Base-by-base conservation (phyloP, 2,888 invertebrate species). In the Eulithis prunata region DNA sequence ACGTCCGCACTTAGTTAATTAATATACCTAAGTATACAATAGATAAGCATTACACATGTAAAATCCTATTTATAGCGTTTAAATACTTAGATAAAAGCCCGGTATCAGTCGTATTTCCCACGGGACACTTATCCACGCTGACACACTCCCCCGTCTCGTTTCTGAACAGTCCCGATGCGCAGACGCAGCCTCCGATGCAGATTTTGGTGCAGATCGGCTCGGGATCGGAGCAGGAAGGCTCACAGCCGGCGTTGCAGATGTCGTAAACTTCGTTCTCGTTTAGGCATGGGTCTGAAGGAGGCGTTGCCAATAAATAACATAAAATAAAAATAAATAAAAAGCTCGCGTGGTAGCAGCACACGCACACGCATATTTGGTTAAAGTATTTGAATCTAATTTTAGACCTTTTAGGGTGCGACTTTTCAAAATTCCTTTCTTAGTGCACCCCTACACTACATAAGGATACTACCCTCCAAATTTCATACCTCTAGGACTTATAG, bases 211-310 rank as follows among this genome's bases (percentile, higher is more conserved):
- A 92, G n/a, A 91, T 80, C 0, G 92, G 92, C 46, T 85, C 84
- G 0, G 90, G 91, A 41, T 89, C 85, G 0, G 70, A 68, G 71
- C 92, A 93, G 8, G 87, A 82, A 0, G 93, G 86, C 71, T 92
- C 87, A 69, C 92, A 93, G 28, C 74, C 73, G 0, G 81, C 89
- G 59, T 84, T 86, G 73, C 92, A 93, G 0, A 82, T 71, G 73
- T 90, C 90, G 66, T 85, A 92, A 0, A 86, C 86, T 66, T 93
- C 93, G 70, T 91, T 86, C 12, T 81, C 68, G 62, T 87, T 87
- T 8, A 90, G 74, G 61, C 92, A 92, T 74, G 82, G 84, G 57
- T 88, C 92, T 91, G 82, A 4, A 79, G 79, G 32, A 32, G 32
- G 32, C 32, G 6, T 32, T 21, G 21, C 1, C 21, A 21, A 21